phyloP scores from a whole-genome alignment of 2,888 invertebrate genomes.

The Lycocerus yunnanus region DNA sequence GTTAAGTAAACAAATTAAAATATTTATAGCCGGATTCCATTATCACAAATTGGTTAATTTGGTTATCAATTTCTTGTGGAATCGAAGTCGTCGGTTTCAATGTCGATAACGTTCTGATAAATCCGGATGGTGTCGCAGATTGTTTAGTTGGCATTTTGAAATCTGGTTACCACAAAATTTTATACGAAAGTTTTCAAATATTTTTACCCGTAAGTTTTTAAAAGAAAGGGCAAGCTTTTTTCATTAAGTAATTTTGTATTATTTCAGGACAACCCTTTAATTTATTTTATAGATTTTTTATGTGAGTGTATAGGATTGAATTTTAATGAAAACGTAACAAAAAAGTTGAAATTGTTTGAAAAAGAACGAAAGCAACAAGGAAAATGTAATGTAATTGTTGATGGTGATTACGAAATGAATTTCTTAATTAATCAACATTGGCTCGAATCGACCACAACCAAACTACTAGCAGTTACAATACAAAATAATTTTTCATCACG shows the following conservation, averaged over 20 bases:
- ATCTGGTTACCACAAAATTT: constrained; percentile 62
- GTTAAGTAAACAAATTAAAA: not conserved
- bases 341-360: constrained; percentile 54
- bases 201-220: constrained; percentile 68
- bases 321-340: constrained; percentile 41
- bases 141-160: constrained; percentile 61
- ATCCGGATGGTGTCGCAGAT: constrained; percentile 39
- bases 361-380: constrained; percentile 42
- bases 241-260: constrained; percentile 13
- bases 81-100: constrained; percentile 30
- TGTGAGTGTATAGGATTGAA: constrained; percentile 48
- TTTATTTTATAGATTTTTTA: constrained; percentile 47
- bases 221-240: not conserved
- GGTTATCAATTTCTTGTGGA: constrained; percentile 55
- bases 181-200: constrained; percentile 69
- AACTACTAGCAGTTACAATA: constrained; percentile 65
- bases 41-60: constrained; percentile 65
- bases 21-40: constrained; percentile 65
- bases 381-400: constrained; percentile 43
- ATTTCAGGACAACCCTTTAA: constrained; percentile 68
- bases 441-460: constrained; percentile 62
- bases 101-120: constrained; percentile 32
- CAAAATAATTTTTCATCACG: constrained; percentile 66
- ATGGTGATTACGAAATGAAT: constrained; percentile 55
- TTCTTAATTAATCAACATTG: constrained; percentile 60